Evolutionary conservation across 2,888 invertebrate genomes (phyloP), one percentile per base, ranked within the genome.

Genomic region (Smittia sp.): DNA sequence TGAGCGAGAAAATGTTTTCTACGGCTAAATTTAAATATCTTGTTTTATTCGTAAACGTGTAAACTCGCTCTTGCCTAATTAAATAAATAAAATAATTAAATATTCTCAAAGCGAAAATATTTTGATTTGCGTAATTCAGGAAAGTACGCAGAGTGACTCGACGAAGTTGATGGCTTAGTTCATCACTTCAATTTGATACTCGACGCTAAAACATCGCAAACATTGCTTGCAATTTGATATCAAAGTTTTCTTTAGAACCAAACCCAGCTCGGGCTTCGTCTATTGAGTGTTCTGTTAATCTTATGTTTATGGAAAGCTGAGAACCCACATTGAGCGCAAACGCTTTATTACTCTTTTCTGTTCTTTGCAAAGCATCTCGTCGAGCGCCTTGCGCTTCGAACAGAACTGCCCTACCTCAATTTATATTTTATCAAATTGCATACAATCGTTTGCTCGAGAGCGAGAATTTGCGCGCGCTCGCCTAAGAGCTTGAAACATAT

Each of bases 391-490:
- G 20, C 27, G 63, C 27, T 27, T 65, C 68, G 15, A 22, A 69
- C 68, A 69, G n/a, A 69, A 69, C 68, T 69, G 68, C 46, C 68
- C 68, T 69, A 52, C 68, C 46, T 69, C 25, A 69, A 69, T 27
- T 69, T n/a, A n/a, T n/a, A n/a, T n/a, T 69, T 69, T 69, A 69
- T 69, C 68, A 69, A 69, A 69, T 69, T 69, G 68, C 52, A 69
- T 46, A 46, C 46, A 52, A 69, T 52, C 46, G 39, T 25, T 69
- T 69, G 15, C 68, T 39, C 67, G 4, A 7, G n/a, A n/a, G 13
- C 22, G n/a, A 11, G 27, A 63, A 4, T 66, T 38, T 39, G 24
- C 25, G 20, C 66, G 38, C 15, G 15, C 27, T 22, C 22, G 25
- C 27, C 4, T 22, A 27, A 9, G 27, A 63, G 13, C 27, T 24